A percentile compares a stretch with the other conserved stretches of the same genome.
Conservation (phyloP, 23 tunicate species). For the Diplosoma virens region DNA sequence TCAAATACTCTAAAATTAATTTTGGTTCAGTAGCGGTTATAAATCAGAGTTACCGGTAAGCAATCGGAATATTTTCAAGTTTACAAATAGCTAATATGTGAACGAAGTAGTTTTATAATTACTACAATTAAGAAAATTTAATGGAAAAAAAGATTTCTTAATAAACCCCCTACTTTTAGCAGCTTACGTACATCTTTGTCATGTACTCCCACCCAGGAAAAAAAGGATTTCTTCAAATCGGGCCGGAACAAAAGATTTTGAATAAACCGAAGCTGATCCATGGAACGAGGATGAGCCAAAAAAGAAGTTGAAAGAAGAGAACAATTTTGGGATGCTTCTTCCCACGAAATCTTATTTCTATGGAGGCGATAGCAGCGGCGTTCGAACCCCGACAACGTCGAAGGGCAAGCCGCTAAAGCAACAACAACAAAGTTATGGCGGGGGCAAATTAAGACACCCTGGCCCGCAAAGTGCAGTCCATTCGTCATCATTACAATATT, state of each 20-base stretch:
- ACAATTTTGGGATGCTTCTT: background rate
- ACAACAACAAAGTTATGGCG: background rate
- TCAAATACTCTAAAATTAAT: too few relatives aligned
- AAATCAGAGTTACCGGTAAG: too few relatives aligned
- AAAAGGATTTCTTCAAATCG: background rate
- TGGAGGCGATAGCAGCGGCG: background rate
- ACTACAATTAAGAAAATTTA: too few relatives aligned
- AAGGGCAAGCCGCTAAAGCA: background rate
- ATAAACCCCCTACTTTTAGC: too few relatives aligned
- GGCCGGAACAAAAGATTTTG: background rate
- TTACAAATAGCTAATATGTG: too few relatives aligned
- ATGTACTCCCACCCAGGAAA: constrained; percentile 2
- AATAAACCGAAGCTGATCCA: background rate
- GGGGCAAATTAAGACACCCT: too few relatives aligned
- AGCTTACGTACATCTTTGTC: background rate
- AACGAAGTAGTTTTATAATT: too few relatives aligned
- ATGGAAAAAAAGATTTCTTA: too few relatives aligned
- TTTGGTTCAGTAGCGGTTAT: too few relatives aligned
- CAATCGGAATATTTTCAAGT: too few relatives aligned
- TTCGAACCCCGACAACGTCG: background rate
- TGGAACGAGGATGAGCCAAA: constrained; percentile 1
- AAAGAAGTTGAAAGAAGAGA: background rate
- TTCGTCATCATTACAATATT: too few relatives aligned
- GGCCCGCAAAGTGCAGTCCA: too few relatives aligned
- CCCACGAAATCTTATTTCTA: background rate